Evolutionary conservation across 2,113 vertebrate species (phyloP).

Genomic region (Solea solea): DNA sequence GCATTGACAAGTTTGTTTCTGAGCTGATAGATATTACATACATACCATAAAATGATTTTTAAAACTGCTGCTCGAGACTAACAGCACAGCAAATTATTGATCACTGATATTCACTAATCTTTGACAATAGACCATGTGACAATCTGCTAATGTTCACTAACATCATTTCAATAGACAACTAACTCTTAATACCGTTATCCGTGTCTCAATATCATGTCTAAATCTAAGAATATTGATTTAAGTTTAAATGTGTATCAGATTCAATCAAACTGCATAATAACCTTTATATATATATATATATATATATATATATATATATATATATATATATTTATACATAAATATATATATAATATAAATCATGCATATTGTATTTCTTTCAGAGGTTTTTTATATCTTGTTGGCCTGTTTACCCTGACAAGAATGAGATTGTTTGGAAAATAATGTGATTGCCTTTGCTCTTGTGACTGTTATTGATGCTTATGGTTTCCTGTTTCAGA

Average conservation of each 20-base stretch:
- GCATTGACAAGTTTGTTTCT: background rate
- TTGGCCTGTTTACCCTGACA: too few relatives aligned
- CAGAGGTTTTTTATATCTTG: too few relatives aligned
- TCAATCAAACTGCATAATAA: too few relatives aligned
- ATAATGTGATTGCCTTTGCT: background rate
- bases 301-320: too few relatives aligned
- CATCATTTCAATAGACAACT: background rate
- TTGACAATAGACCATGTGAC: background rate
- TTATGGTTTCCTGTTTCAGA: conserved; percentile 52
- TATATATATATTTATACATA: too few relatives aligned
- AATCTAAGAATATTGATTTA: too few relatives aligned
- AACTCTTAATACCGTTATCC: background rate
- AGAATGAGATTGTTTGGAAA: background rate
- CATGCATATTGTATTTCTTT: too few relatives aligned
- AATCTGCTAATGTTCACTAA: conserved; percentile 1
- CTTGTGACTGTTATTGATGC: background rate
- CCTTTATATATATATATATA: too few relatives aligned
- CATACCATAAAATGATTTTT: background rate
- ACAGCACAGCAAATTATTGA: background rate
- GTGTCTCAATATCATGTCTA: too few relatives aligned
- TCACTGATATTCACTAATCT: background rate
- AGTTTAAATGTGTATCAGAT: too few relatives aligned
- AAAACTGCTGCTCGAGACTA: background rate
- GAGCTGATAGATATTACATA: too few relatives aligned
- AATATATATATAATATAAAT: too few relatives aligned